Evolutionary conservation across 2,888 invertebrate genomes (phyloP), one percentile per base, ranked within the genome.

Genomic region (Sarcophaga caerulescens): DNA sequence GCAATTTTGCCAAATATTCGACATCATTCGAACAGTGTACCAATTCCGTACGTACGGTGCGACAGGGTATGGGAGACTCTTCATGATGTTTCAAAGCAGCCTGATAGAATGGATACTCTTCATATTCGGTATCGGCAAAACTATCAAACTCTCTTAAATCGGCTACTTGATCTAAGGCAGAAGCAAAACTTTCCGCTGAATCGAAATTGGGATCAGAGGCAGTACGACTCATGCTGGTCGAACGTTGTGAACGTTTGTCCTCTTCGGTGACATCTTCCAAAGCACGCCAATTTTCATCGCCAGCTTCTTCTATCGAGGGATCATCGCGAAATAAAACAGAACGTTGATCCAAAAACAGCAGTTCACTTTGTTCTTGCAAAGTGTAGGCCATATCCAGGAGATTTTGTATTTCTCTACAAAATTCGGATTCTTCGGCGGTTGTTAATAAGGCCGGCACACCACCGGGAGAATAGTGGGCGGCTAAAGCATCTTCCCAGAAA

Each of bases 1-100:
- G 97, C 87, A 99, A 94, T 94, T 99, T 99, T 77, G 98, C 98
- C 89, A 99, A 94, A 94, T 98, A 99, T 94, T 99, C 99, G 0
- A 96, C 95, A 93, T 99, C 99, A 3, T 97, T 96, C 63, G 96
- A 95, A 93, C 99, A 99, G 88, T 96, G 96, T 25, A 98, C 96
- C 90, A 97, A 94, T 89, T 98, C 98, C 0, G 98, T 97, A 85
- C 99, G 96, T 77, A 97, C 94, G 44, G 95, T 95, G 90, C 97
- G 96, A 90, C 87, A 89, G 45, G 93, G 93, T 85, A 93, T 93
- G 23, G 92, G 91, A 68, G 92, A 90, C 75, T 93, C 93, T 93
- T 98, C 97, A 87, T 97, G 95, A 88, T 97, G 97, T 90, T 96
- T 96, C 45, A 98, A 93, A 1, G 98, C 98, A 70, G 95, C 94